Evolutionary conservation across 2,113 vertebrate species (phyloP).

Genomic region (Pelmatolapia mariae): DNA sequence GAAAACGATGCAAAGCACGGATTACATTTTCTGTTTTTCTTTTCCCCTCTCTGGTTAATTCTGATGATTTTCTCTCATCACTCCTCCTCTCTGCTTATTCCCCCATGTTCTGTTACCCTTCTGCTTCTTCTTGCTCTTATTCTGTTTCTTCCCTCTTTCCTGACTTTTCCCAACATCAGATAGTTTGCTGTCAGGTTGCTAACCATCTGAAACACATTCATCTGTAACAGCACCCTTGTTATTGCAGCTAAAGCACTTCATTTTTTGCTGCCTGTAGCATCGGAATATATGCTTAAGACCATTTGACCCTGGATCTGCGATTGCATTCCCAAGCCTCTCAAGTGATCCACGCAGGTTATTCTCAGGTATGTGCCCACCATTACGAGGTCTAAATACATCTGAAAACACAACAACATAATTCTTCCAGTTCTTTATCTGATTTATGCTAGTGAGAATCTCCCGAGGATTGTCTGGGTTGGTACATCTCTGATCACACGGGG

Average conservation of each 20-base stretch:
- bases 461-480: fast-evolving
- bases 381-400: neutral
- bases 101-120: no score
- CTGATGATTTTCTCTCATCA: neutral
- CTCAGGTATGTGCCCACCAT: neutral
- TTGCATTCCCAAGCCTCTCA: fast-evolving
- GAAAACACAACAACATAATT: neutral
- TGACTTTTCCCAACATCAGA: fast-evolving
- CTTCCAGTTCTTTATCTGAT: fast-evolving
- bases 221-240: fast-evolving
- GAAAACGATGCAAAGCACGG: neutral
- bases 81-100: neutral
- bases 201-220: neutral
- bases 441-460: neutral
- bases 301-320: no score
- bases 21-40: neutral
- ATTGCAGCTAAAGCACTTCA: neutral
- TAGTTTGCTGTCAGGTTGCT: neutral
- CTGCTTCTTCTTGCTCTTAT: neutral
- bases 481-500: neutral
- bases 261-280: neutral
- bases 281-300: neutral
- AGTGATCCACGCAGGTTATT: fast-evolving
- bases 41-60: neutral
- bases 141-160: no score